Percentiles rank a stretch among this genome's conserved stretches.
Evolutionary conservation across 2,113 vertebrate species (phyloP).

Genomic region (Genyomyrus donnyi): DNA sequence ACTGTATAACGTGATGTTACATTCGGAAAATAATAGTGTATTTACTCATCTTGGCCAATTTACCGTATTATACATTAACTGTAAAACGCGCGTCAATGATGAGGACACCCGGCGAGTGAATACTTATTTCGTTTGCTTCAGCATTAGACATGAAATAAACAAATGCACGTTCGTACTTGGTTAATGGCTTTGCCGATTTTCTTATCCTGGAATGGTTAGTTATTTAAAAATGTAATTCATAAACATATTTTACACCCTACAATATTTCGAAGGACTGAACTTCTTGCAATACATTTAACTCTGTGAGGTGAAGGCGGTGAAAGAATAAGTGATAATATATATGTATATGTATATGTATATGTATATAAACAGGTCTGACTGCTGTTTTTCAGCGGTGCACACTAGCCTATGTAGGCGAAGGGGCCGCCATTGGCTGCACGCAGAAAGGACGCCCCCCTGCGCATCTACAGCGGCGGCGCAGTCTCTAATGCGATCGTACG

Average conservation of each 20-base stretch:
- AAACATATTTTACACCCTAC: neutral
- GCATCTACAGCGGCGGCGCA: conserved; percentile 53
- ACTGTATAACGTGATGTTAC: neutral
- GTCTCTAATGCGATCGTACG: conserved; percentile 21
- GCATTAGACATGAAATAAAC: neutral
- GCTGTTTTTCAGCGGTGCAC: conserved; percentile 5
- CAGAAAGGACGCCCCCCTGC: conserved; percentile 42
- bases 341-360: neutral
- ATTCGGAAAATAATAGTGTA: neutral
- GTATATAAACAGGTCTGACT: neutral
- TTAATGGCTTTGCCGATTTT: neutral
- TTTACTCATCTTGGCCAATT: neutral
- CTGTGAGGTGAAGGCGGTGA: neutral
- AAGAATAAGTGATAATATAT: neutral
- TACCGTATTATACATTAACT: neutral
- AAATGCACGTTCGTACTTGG: neutral
- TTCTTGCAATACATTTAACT: neutral
- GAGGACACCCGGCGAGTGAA: neutral
- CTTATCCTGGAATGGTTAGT: neutral
- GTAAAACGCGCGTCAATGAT: neutral
- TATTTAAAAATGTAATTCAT: neutral
- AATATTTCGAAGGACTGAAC: neutral
- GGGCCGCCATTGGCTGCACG: conserved; percentile 54
- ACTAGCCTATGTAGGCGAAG: neutral
- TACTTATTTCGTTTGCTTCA: neutral